Evolutionary conservation across 2,113 vertebrate genomes (phyloP).

Genomic region (Sturnus vulgaris): DNA sequence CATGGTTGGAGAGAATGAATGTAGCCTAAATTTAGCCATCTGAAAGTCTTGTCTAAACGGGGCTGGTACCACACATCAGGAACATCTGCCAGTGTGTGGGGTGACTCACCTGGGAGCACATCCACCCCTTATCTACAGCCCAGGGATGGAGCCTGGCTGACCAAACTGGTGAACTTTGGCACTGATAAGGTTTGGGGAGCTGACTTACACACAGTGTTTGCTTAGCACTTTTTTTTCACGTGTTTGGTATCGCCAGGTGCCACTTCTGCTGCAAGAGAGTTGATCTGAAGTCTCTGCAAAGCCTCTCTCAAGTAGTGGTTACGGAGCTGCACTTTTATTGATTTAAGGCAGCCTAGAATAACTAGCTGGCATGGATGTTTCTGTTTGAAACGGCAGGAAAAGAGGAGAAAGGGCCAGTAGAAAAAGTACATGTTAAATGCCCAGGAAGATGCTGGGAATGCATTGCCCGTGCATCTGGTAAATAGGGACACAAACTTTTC

Average conservation of each 20-base stretch:
- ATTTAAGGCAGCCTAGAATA: background rate
- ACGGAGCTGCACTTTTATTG: background rate
- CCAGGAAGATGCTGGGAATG: background rate
- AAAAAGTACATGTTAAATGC: background rate
- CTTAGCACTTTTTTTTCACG: background rate
- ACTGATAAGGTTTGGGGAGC: background rate
- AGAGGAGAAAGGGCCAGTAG: background rate
- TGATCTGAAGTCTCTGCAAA: background rate
- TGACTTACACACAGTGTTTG: background rate
- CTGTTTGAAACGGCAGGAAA: background rate
- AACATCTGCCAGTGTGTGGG: background rate
- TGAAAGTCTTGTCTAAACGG: background rate
- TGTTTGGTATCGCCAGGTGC: background rate
- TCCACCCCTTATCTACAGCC: background rate
- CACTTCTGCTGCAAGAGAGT: background rate
- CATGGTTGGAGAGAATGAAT: background rate
- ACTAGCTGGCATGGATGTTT: background rate
- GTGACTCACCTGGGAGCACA: background rate
- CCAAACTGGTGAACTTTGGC: background rate
- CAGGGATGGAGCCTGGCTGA: background rate
- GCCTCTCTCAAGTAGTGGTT: background rate
- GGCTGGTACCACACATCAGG: background rate
- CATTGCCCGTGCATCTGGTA: background rate
- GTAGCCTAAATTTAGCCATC: conserved; percentile 36
- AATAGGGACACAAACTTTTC: background rate